These are phyloP conservation scores for Peromyscus melanophrys DNA, from an alignment of 2,797 vertebrate genomes.

Conservation along the genomic window DNA sequence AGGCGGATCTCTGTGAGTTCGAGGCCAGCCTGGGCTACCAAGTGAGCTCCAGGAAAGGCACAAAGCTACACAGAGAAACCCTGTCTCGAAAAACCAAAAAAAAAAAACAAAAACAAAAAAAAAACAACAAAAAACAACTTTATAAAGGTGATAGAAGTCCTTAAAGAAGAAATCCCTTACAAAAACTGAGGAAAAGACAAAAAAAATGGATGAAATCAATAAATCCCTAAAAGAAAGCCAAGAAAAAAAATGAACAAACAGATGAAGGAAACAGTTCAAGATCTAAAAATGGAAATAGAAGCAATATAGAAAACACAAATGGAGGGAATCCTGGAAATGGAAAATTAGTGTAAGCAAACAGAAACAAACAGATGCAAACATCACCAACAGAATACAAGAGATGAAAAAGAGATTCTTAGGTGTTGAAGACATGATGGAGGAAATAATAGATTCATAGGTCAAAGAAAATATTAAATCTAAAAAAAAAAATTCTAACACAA, in stretches of 20 bases:
- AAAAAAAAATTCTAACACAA: background rate
- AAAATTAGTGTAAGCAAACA: background rate
- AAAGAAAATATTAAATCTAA: background rate
- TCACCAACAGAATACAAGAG: background rate
- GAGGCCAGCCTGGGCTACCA: too few species aligned
- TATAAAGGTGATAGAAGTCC: background rate
- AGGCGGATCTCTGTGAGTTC: too few species aligned
- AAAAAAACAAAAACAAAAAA: too few species aligned
- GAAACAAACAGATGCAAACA: background rate
- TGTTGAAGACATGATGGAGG: background rate
- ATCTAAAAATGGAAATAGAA: background rate
- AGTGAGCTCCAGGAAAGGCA: too few species aligned
- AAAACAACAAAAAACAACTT: background rate
- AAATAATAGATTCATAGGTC: background rate
- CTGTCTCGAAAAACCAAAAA: too few species aligned
- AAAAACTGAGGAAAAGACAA: background rate
- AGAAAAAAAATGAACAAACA: background rate
- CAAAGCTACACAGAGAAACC: too few species aligned
- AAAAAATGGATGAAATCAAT: background rate
- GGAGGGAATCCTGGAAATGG: background rate
- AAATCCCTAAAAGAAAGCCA: background rate
- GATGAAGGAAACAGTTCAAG: background rate
- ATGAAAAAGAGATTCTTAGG: background rate
- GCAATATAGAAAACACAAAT: background rate
- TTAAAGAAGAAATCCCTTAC: background rate